phyloP scores from a whole-genome alignment of 2,888 invertebrate genomes.

The Entomobrya multifasciata region DNA sequence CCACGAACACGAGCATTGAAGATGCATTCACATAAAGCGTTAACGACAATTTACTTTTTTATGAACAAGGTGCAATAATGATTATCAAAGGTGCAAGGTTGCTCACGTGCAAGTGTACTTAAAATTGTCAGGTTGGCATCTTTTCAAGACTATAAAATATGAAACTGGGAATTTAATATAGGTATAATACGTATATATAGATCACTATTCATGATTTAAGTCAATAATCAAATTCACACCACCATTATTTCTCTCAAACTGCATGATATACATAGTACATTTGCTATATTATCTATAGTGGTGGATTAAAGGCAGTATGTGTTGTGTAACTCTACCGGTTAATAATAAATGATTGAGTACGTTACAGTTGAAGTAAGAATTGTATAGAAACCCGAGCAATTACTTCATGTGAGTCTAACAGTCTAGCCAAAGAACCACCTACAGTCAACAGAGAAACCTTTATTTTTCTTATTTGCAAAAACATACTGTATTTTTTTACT shows the following conservation, averaged over 20 bases:
- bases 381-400: slow-evolving; percentile 15
- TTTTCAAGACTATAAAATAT: neutral
- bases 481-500: neutral
- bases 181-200: slow-evolving; percentile 1
- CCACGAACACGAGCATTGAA: neutral
- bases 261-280: no score
- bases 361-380: no score
- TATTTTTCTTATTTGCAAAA: slow-evolving; percentile 46
- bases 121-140: slow-evolving; percentile 26
- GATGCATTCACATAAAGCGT: neutral
- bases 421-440: no score
- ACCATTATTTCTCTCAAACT: no score
- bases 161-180: no score
- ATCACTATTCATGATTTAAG: slow-evolving; percentile 12
- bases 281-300: no score
- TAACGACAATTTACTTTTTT: neutral
- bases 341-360: no score
- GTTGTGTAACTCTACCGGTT: no score
- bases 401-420: slow-evolving; percentile 13
- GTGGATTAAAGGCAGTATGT: no score
- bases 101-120: neutral
- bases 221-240: slow-evolving; percentile 1
- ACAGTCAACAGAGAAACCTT: no score
- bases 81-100: no score
- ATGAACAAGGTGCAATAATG: slow-evolving; percentile 22